Evolutionary conservation across 2,797 vertebrate genomes (phyloP), one percentile per base, ranked within the genome.

Genomic region (Synanceia verrucosa): DNA sequence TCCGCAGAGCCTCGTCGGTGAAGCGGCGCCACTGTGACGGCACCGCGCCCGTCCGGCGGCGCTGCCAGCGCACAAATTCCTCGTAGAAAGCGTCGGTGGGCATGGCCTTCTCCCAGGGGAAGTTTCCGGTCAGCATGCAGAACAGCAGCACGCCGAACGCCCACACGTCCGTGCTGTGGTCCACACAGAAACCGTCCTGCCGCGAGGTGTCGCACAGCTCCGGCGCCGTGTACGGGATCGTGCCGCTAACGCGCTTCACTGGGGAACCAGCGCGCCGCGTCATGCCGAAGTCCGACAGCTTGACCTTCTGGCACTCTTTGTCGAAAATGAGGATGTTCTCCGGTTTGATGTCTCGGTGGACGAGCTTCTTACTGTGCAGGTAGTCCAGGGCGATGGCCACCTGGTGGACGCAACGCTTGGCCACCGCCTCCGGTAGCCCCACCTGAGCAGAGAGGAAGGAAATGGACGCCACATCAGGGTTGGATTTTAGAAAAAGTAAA

Each of bases 241-340:
- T 95, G 14, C 94, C 94, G 2, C 93, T 95, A 21, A 95, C 94
- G 0, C 94, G 91, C 48, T 94, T 95, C 34, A 95, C 94, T 0
- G 93, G 94, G 0, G 93, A 94, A 9, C 94, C 94, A 0, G 92
- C 91, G 1, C 93, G 90, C 0, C 94, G 84, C 0, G 94, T 95
- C 94, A 95, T 95, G 60, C 94, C 94, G 6, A 95, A 95, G 87
- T 95, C 94, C 0, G 94, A 95, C 65, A 95, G 91, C 84, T 95
- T 95, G 28, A 95, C 93, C 67, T 93, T 94, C 9, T 92, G 86
- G 71, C 94, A 95, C 84, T 95, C 94, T 34, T 86, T 89, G 88
- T 95, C 94, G 5, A 95, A 95, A 39, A 95, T 93, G 9, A 95
- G 94, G 72, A 95, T 85, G 68, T 95, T 95, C 89, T 95, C 94